A percentile compares a stretch with the other conserved stretches of the same genome.
Evolutionary conservation across 2,797 vertebrate genomes (phyloP).

Genomic region (Anguilla marmorata): DNA sequence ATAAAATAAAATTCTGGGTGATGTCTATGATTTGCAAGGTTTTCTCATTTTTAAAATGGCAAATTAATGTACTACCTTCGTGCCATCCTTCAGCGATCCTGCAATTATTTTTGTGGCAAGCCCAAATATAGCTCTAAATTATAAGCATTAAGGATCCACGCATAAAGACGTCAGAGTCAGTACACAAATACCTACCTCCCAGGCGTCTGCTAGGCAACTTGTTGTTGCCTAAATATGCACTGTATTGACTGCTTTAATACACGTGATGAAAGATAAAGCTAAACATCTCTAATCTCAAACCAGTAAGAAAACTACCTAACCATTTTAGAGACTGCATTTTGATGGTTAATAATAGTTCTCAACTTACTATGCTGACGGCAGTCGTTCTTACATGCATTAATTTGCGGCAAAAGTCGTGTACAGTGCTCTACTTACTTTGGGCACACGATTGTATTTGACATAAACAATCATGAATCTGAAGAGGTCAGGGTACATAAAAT

Average conservation of each 20-base stretch:
- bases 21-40: neutral
- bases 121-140: conserved; percentile 16
- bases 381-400: neutral
- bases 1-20: neutral
- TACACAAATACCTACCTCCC: conserved; percentile 28
- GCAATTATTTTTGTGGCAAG: conserved; percentile 15
- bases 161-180: neutral
- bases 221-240: conserved; percentile 18
- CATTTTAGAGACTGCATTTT: neutral
- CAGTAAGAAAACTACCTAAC: neutral
- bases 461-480: neutral
- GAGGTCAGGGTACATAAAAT: neutral
- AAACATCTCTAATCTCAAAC: neutral
- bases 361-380: neutral
- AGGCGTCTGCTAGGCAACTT: conserved; percentile 8
- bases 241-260: neutral
- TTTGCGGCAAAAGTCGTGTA: neutral
- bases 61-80: neutral
- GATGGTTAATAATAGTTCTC: neutral
- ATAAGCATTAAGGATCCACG: conserved; percentile 9
- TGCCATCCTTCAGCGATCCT: neutral
- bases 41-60: neutral
- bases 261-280: neutral
- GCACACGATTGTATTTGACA: neutral
- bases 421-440: neutral